Evolutionary conservation across 2,888 invertebrate species (phyloP).

Genomic region (Lepidocyrtinus sp.): DNA sequence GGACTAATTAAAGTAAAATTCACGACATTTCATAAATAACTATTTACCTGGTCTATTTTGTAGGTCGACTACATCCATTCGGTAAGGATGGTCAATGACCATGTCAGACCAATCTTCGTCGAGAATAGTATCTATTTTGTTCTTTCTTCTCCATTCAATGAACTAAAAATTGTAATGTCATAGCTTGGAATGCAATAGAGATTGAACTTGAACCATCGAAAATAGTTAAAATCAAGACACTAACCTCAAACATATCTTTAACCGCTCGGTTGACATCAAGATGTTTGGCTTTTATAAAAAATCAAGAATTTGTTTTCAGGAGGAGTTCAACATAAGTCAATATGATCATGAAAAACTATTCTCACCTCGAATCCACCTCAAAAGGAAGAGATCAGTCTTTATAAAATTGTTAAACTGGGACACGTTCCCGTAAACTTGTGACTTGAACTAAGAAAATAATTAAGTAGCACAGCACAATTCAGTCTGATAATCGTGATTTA

Average conservation of each 20-base stretch:
- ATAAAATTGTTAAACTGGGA: slow-evolving; percentile 23
- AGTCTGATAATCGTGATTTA: background rate
- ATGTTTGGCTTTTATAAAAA: slow-evolving; percentile 37
- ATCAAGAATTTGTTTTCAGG: too few species aligned
- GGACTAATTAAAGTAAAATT: too few species aligned
- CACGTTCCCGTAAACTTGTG: slow-evolving; percentile 27
- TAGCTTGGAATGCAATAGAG: too few species aligned
- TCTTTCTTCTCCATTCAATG: slow-evolving; percentile 36
- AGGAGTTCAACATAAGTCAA: too few species aligned
- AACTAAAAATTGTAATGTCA: slow-evolving; percentile 25
- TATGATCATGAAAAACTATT: too few species aligned
- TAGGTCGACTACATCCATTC: slow-evolving; percentile 28
- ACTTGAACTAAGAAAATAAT: slow-evolving; percentile 37
- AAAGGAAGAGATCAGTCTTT: slow-evolving; percentile 40
- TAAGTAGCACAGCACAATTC: background rate
- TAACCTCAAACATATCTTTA: slow-evolving; percentile 46
- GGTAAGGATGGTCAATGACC: slow-evolving; percentile 29
- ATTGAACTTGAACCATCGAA: too few species aligned
- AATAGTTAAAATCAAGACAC: too few species aligned
- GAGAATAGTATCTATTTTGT: slow-evolving; percentile 26
- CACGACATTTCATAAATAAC: too few species aligned
- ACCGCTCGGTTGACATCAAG: slow-evolving; percentile 37
- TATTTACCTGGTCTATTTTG: slow-evolving; percentile 42
- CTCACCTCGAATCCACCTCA: slow-evolving; percentile 45
- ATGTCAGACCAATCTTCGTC: slow-evolving; percentile 44